Base-by-base conservation (phyloP, 2,113 vertebrate genomes). In the Apodemus speciosus region DNA sequence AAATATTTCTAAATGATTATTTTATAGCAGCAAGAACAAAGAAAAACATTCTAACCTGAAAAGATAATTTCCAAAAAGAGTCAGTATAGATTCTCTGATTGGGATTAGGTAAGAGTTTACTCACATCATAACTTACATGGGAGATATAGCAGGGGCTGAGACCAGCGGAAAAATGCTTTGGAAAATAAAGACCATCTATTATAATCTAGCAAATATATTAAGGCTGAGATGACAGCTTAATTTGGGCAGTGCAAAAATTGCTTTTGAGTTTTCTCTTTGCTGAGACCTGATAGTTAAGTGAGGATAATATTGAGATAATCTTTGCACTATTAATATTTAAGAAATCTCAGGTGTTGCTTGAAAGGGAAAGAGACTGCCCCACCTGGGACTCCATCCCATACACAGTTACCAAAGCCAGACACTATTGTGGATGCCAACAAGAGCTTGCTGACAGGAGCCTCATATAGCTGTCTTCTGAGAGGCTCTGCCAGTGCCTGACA, bases 1-100 rank as follows among this genome's bases (percentile, higher is more conserved):
- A 73, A 66, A 27, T 66, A 25, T 94, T 93, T 75, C 66, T 90
- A 60, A 79, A 81, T 94, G 35, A 73, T 66, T 68, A 38, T 6
- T 9, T 72, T 60, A 38, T 16, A 72, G 71, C 51, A 56, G 35
- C 20, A 81, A 60, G 20, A 53, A 80, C 15, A 60, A 8, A 58
- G 66, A 13, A 94, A 60, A 83, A 8, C 30, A 35, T 43, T 72
- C 3, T n/a, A n/a, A 43, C 23, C 11, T 75, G 13, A n/a, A 77
- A 46, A 43, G 25, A 32, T 8, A 14, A 58, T 56, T 66, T 95
- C 68, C 32, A 60, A 46, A 38, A 56, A 58, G 14, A 83, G 35
- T 51, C n/a, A 76, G 0, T 62, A 51, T 40, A 69, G 68, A 85
- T 16, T 35, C 4, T 49, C 18, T 66, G 43, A 53, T 88, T 93